Conservation (phyloP, 2,113 vertebrate species). For the Macquaria ambigua region DNA sequence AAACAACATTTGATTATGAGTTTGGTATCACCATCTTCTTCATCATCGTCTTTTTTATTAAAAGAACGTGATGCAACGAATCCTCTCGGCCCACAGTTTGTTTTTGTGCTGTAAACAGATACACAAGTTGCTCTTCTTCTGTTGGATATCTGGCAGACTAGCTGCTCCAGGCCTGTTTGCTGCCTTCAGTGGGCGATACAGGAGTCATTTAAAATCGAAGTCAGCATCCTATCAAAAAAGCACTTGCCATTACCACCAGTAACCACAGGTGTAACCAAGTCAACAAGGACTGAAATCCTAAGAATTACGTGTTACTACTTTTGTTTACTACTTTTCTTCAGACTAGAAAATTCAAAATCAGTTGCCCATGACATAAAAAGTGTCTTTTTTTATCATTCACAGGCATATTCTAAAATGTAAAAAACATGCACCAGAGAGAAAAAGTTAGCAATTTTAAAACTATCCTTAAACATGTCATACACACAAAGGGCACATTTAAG, state of each 20-base stretch:
- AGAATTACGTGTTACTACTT: neutral
- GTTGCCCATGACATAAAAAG: neutral
- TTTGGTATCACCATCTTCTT: neutral
- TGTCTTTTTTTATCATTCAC: neutral
- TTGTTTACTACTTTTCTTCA: neutral
- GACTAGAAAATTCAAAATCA: neutral
- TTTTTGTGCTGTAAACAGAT: neutral
- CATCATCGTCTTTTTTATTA: neutral
- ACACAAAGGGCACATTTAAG: slow-evolving; percentile 16
- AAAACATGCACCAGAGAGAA: neutral
- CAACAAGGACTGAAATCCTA: neutral
- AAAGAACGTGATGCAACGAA: neutral
- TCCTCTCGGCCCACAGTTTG: neutral
- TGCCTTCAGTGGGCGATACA: neutral
- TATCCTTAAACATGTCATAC: neutral
- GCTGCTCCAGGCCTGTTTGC: neutral
- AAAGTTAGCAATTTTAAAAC: neutral
- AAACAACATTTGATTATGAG: neutral
- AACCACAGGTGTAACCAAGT: neutral
- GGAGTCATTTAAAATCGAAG: neutral
- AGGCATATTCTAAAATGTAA: neutral
- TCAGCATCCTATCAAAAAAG: neutral
- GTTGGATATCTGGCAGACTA: neutral
- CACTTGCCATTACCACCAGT: neutral
- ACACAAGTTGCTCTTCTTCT: neutral